phyloP scores from a whole-genome alignment of 2,113 vertebrate species.

The Mirza zaza region DNA sequence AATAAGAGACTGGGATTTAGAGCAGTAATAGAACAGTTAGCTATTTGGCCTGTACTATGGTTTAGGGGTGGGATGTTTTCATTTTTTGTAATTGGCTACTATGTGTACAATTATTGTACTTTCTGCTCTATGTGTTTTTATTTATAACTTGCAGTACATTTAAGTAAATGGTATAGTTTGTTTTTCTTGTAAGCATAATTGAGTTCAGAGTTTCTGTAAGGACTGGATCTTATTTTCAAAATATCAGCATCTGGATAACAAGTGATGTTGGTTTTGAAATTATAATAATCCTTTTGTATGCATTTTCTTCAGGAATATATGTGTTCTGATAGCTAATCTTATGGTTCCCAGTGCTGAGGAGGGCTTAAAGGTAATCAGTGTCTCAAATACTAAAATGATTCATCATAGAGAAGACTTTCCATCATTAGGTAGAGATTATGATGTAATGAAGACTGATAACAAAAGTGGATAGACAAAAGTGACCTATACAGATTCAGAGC shows the following conservation, averaged over 20 bases:
- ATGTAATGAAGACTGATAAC: slow-evolving; percentile 43
- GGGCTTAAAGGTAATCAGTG: slow-evolving; percentile 30
- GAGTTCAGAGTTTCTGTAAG: not conserved
- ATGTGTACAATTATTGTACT: not conserved
- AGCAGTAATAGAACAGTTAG: not conserved
- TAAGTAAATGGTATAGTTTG: slow-evolving; percentile 19
- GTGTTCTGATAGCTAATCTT: slow-evolving; percentile 35
- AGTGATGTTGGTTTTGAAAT: slow-evolving; percentile 59
- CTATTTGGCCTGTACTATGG: not conserved
- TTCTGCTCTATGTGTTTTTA: slow-evolving; percentile 24
- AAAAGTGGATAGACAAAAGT: slow-evolving; percentile 37
- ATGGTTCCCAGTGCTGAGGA: slow-evolving; percentile 21
- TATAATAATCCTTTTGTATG: slow-evolving; percentile 16
- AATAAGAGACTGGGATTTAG: slow-evolving; percentile 25
- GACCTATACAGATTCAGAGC: slow-evolving; percentile 22
- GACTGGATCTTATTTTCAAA: slow-evolving; percentile 40
- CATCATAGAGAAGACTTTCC: slow-evolving; percentile 45
- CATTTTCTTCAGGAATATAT: slow-evolving; percentile 50
- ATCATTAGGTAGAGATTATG: slow-evolving; percentile 47
- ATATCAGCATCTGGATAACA: slow-evolving; percentile 29
- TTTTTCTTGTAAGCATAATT: slow-evolving; percentile 16
- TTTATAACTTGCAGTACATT: slow-evolving; percentile 18
- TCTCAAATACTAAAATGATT: slow-evolving; percentile 49
- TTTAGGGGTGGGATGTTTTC: not conserved
- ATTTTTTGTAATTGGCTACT: slow-evolving; percentile 29